Base-by-base conservation (phyloP, 1,140 invertebrate genomes). In the Alviniconcha marisindica region DNA sequence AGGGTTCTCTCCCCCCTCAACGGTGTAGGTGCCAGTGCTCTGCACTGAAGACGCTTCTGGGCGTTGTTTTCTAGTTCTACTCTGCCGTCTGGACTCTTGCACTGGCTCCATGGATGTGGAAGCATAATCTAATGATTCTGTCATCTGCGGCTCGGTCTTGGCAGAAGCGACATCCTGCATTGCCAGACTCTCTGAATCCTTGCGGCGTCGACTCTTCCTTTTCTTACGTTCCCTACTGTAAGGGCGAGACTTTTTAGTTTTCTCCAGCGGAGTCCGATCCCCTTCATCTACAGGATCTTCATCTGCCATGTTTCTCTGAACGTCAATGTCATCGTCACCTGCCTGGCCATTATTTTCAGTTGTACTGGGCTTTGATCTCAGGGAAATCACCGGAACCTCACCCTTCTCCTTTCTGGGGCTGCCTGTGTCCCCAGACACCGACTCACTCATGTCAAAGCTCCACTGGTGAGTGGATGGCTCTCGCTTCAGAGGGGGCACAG, bases 11-110 rank as follows among this genome's bases (percentile, higher is more conserved):
- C 78, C 78, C 33, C 76, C 84, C 1, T 86, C 81, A 36, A 85
- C 36, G 1, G 85, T 86, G 69, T 84, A 87, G 0, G 83, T 84
- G 31, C 69, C 82, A 56, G 86, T 86, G 78, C 86, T 87, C 33
- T 83, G 74, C 31, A 81, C 31, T 24, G 86, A 85, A 33, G 81
- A 81, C 15, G 71, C 74, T 48, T 56, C 82, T 73, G 73, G 80
- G 51, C 80, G 79, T 18, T 74, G 77, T 74, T 88, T 83, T 33
- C 54, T 84, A 28, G 82, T 44, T 40, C 44, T 74, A 83, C 18
- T 14, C 38, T 36, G 48, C 76, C 84, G 48, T 81, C 80, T 56
- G 12, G 71, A n/a, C 4, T 63, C 54, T 36, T 66, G 76, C 60
- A 33, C 60, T 21, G 54, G 33, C n/a, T 60, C 60, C 42, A 12